These are phyloP conservation scores for Emydura subglobosa DNA, from an alignment of 2,113 vertebrate genomes.

Conservation along the genomic window DNA sequence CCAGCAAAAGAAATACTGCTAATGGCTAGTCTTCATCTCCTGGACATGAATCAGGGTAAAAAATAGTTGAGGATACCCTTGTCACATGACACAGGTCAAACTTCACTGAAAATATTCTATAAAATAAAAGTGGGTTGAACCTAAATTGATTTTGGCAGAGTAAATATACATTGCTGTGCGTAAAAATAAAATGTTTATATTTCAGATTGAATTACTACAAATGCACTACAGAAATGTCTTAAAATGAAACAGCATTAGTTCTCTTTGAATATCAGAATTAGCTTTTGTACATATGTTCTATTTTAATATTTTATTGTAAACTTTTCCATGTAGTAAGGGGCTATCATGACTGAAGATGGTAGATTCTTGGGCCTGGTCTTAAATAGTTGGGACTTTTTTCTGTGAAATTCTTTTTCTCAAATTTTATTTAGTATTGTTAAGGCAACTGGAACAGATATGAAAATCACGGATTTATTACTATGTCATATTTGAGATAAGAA, in stretches of 20 bases:
- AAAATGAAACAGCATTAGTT: background rate
- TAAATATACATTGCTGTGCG: background rate
- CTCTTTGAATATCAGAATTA: background rate
- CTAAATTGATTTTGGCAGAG: background rate
- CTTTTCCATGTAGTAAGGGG: background rate
- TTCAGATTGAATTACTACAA: background rate
- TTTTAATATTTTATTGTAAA: background rate
- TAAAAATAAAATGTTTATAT: background rate
- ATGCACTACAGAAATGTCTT: background rate
- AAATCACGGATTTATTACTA: background rate
- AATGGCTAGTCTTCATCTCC: background rate
- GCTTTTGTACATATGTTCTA: background rate
- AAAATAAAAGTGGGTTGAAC: background rate
- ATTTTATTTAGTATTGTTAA: background rate
- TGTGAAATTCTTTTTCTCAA: background rate
- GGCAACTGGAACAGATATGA: background rate
- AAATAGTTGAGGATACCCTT: accelerated
- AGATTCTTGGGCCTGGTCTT: background rate
- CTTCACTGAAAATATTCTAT: background rate
- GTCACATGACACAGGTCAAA: background rate
- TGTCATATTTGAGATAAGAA: background rate
- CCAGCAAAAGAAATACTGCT: background rate
- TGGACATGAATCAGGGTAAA: background rate
- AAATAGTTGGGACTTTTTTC: background rate
- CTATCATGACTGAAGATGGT: background rate